Percentiles rank a stretch among this genome's conserved stretches.
These are phyloP conservation scores for Tragulus kanchil DNA, from an alignment of 2,113 vertebrate genomes.

Conservation along the genomic window DNA sequence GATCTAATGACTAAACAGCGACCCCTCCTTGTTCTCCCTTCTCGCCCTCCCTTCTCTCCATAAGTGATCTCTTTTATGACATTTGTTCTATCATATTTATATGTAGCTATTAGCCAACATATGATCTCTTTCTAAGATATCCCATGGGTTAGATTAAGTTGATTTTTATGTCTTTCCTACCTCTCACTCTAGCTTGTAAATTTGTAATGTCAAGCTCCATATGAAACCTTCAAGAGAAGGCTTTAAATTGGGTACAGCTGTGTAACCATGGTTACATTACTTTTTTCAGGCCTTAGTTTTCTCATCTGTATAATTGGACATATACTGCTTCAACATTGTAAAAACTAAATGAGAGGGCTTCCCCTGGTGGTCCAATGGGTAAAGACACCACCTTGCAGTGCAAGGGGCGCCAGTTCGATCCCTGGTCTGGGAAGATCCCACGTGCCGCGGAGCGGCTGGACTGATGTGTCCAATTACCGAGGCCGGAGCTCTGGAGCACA, in stretches of 20 bases:
- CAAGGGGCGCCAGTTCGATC: too few species aligned
- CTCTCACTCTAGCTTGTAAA: background rate
- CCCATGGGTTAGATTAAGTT: background rate
- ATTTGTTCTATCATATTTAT: background rate
- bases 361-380: too few species aligned
- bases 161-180: conserved; percentile 16
- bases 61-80: background rate
- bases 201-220: conserved; percentile 6
- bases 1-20: background rate
- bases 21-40: background rate
- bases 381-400: too few species aligned
- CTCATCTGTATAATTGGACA: conserved; percentile 20
- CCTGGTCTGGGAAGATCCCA: too few species aligned
- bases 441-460: too few species aligned
- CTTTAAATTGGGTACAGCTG: background rate
- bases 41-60: background rate
- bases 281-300: conserved; percentile 53
- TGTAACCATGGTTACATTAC: background rate
- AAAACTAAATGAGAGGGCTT: background rate
- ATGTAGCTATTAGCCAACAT: background rate
- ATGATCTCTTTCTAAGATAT: conserved; percentile 1
- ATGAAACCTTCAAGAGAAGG: background rate
- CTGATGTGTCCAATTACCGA: too few species aligned
- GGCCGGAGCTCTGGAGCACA: too few species aligned
- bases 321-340: background rate